Conservation (phyloP, 2,113 vertebrate species). For the Leptocoma aspasia region DNA sequence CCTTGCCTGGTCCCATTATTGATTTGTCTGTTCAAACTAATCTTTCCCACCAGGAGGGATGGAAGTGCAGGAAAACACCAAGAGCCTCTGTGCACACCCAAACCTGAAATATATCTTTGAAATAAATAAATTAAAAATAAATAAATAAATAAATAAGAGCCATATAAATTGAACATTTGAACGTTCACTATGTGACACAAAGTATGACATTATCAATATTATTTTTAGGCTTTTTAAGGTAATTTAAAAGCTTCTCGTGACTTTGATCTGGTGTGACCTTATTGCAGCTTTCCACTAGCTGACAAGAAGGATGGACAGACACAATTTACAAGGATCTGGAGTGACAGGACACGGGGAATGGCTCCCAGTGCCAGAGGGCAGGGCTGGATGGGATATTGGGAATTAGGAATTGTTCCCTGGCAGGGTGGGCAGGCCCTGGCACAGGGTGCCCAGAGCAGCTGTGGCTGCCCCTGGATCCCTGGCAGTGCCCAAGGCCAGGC, state of each 20-base stretch:
- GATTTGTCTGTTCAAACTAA: not conserved
- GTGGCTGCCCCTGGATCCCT: not conserved
- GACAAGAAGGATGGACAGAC: not conserved
- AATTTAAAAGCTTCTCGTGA: not conserved
- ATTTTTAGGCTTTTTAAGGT: not conserved
- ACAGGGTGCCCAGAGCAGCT: not conserved
- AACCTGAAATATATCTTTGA: not conserved
- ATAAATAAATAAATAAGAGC: too few relatives aligned
- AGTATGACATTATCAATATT: not conserved
- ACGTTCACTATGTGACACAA: not conserved
- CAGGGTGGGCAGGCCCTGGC: not conserved
- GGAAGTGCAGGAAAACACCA: not conserved
- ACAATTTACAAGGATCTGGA: not conserved
- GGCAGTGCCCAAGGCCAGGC: not conserved
- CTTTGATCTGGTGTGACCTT: not conserved
- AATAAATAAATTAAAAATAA: too few relatives aligned
- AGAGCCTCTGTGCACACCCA: not conserved
- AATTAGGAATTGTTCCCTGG: not conserved
- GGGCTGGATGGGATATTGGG: fast-evolving
- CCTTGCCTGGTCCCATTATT: not conserved
- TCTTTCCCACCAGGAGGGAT: not conserved
- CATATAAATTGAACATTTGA: not conserved
- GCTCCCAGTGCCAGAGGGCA: fast-evolving
- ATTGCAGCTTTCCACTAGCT: not conserved
- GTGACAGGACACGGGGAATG: not conserved